These are phyloP conservation scores for Eulemur rufifrons DNA, from an alignment of 2,113 vertebrate species.

Conservation along the genomic window DNA sequence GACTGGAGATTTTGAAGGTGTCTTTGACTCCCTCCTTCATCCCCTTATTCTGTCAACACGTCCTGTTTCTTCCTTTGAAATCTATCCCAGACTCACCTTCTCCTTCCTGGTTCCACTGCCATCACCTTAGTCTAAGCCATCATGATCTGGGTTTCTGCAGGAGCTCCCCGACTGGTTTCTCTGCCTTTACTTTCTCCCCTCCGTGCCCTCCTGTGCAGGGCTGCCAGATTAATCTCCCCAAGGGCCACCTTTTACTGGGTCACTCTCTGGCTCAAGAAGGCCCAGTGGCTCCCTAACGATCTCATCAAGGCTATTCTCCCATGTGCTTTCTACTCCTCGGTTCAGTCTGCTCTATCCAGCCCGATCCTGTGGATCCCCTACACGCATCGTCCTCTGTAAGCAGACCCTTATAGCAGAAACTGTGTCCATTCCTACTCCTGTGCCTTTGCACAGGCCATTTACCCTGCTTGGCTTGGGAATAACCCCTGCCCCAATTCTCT, in stretches of 20 bases:
- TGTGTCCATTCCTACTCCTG: neutral
- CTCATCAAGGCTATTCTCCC: neutral
- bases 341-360: neutral
- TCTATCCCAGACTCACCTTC: neutral
- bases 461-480: neutral
- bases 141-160: slow-evolving; percentile 27
- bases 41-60: slow-evolving; percentile 35
- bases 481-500: neutral
- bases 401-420: neutral
- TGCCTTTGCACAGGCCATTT: neutral
- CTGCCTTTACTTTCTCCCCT: neutral
- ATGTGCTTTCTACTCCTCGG: too few relatives aligned
- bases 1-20: neutral
- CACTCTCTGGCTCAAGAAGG: neutral
- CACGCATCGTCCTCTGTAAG: fast-evolving
- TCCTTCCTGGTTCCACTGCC: neutral
- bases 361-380: neutral
- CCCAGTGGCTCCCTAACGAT: neutral
- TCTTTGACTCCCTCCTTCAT: slow-evolving; percentile 4
- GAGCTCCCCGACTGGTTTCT: neutral
- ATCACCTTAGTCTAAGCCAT: slow-evolving; percentile 7
- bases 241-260: neutral
- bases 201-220: neutral
- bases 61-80: slow-evolving; percentile 55
- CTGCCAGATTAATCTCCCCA: neutral